A percentile compares a stretch with the other conserved stretches of the same genome.
phyloP scores from a whole-genome alignment of 1,140 invertebrate genomes.

The Aethina tumida region DNA sequence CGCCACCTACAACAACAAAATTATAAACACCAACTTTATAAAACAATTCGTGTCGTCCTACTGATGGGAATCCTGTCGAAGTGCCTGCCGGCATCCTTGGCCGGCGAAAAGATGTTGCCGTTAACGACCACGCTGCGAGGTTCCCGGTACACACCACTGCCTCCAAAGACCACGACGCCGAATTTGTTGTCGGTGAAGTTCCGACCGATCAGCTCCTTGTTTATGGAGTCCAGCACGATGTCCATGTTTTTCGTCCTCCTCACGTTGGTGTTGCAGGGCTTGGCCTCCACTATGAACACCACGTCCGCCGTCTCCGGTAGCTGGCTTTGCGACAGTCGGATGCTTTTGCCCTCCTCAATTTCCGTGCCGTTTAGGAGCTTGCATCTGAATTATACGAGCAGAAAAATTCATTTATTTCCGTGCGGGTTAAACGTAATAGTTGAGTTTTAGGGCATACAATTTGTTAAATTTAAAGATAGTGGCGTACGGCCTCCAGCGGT shows the following conservation, averaged over 20 bases:
- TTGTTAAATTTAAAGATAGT: too few relatives aligned
- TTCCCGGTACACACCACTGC: conserved; percentile 55
- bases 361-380: conserved; percentile 50
- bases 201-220: conserved; percentile 53
- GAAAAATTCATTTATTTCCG: too few relatives aligned
- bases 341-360: conserved; percentile 62
- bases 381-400: conserved; percentile 43
- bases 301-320: conserved; percentile 65
- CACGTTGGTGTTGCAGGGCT: conserved; percentile 64
- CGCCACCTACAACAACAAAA: conserved; percentile 36
- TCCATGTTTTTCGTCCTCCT: conserved; percentile 54
- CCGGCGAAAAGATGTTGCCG: conserved; percentile 52
- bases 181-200: conserved; percentile 58
- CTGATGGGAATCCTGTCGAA: conserved; percentile 53
- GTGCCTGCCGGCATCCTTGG: conserved; percentile 45
- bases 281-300: conserved; percentile 81
- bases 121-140: conserved; percentile 59
- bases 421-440: too few relatives aligned
- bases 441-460: too few relatives aligned
- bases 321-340: conserved; percentile 39
- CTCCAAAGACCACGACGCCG: conserved; percentile 65
- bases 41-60: conserved; percentile 24
- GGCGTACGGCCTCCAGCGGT: too few relatives aligned
- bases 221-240: conserved; percentile 50
- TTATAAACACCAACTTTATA: conserved; percentile 3